Percentiles rank a stretch among this genome's conserved stretches.
These are phyloP conservation scores for Aleadryas rufinucha DNA, from an alignment of 2,113 vertebrate genomes.

Conservation along the genomic window DNA sequence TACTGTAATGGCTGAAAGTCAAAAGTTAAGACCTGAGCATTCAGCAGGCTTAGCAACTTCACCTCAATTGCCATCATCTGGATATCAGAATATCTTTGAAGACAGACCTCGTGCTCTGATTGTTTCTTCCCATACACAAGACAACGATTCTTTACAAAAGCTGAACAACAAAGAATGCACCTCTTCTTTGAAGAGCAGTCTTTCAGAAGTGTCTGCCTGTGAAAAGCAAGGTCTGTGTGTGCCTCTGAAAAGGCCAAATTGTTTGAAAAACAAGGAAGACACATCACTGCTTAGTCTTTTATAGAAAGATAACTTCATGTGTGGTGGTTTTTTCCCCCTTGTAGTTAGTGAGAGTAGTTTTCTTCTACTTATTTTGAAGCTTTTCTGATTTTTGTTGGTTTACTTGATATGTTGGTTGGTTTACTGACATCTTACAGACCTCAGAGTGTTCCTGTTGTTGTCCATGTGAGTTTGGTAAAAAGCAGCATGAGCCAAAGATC, in stretches of 20 bases:
- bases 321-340: not conserved
- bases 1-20: not conserved
- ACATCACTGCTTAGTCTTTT: conserved; percentile 29
- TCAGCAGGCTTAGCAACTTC: not conserved
- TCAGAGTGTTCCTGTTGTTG: not conserved
- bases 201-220: conserved; percentile 2
- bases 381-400: not conserved
- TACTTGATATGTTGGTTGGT: not conserved
- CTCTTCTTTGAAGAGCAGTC: conserved; percentile 11
- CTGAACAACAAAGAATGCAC: conserved; percentile 1
- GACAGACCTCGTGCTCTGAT: not conserved
- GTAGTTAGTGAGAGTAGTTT: not conserved
- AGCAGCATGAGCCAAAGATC: not conserved
- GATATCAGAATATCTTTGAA: conserved; percentile 7
- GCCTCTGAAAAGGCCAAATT: conserved; percentile 26
- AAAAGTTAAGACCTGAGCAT: conserved; percentile 14
- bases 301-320: not conserved
- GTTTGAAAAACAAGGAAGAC: conserved; percentile 14
- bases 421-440: not conserved
- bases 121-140: not conserved
- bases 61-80: not conserved
- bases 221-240: conserved; percentile 28
- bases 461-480: not conserved
- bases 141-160: not conserved
- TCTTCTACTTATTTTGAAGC: not conserved